Percentiles rank a stretch among this genome's conserved stretches.
phyloP scores from a whole-genome alignment of 2,888 invertebrate species.

The Agrotis puta region DNA sequence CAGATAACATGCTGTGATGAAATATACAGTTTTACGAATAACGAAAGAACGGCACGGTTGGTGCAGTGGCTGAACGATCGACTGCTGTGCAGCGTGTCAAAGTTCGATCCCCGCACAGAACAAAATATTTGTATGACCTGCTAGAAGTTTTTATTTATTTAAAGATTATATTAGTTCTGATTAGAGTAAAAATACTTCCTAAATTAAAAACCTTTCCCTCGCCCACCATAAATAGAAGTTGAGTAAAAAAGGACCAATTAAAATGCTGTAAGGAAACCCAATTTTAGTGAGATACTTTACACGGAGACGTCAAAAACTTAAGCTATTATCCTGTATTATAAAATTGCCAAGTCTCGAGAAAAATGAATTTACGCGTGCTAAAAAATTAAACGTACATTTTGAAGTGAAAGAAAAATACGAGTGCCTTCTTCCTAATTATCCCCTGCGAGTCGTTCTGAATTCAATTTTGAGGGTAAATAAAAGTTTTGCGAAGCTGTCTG shows the following conservation, averaged over 20 bases:
- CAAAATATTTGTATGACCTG: too few species aligned
- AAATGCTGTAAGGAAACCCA: slow-evolving; percentile 29
- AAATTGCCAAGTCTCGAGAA: slow-evolving; percentile 17
- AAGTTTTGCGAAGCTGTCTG: slow-evolving; percentile 27
- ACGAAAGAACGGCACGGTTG: too few species aligned
- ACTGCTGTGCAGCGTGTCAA: too few species aligned
- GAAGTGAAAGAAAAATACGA: slow-evolving; percentile 35
- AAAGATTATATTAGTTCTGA: too few species aligned
- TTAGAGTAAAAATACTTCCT: neutral
- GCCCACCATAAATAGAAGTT: slow-evolving; percentile 3
- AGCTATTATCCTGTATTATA: slow-evolving; percentile 43
- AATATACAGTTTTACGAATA: too few species aligned
- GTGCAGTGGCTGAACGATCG: too few species aligned
- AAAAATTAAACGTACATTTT: slow-evolving; percentile 17
- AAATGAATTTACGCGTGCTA: neutral
- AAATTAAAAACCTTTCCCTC: neutral
- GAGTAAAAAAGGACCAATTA: slow-evolving; percentile 20
- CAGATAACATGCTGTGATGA: too few species aligned
- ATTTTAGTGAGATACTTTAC: slow-evolving; percentile 35
- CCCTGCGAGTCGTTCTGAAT: slow-evolving; percentile 32
- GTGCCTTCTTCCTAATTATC: slow-evolving; percentile 36
- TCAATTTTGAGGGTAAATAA: slow-evolving; percentile 46
- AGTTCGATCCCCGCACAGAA: too few species aligned
- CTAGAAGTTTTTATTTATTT: too few species aligned
- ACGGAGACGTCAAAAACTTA: slow-evolving; percentile 49